Percentiles rank a stretch among this genome's conserved stretches.
These are phyloP conservation scores for Eumerus sabulonum DNA, from an alignment of 2,888 invertebrate species.

Conservation along the genomic window DNA sequence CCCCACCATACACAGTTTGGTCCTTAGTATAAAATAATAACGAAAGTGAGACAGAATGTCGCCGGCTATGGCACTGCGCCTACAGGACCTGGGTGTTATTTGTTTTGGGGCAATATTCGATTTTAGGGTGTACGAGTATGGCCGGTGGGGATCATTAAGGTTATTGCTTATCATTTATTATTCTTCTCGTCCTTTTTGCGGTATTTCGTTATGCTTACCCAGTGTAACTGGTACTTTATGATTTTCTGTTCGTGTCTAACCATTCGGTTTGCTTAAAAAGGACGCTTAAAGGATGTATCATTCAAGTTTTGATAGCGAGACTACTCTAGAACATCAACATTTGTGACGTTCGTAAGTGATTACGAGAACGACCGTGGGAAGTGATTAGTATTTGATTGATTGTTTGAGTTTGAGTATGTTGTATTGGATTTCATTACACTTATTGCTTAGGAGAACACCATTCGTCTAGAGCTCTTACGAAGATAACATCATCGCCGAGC, in stretches of 20 bases:
- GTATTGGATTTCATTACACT: too few species aligned
- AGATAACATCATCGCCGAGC: too few species aligned
- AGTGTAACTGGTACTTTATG: too few species aligned
- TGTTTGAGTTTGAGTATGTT: too few species aligned
- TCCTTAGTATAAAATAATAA: conserved; percentile 51
- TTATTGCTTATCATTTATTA: conserved; percentile 21
- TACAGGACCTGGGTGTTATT: conserved; percentile 27
- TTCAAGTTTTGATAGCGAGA: conserved; percentile 49
- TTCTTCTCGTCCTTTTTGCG: too few species aligned
- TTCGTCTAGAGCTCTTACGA: too few species aligned
- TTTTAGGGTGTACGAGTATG: conserved; percentile 50
- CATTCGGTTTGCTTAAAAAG: neutral
- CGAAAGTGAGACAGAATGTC: conserved; percentile 49
- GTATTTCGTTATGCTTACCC: too few species aligned
- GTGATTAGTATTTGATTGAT: too few species aligned
- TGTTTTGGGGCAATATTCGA: conserved; percentile 46
- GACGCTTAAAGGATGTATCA: conserved; percentile 49
- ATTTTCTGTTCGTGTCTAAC: neutral
- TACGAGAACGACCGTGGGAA: too few species aligned
- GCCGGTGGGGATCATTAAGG: conserved; percentile 58
- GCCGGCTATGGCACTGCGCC: neutral
- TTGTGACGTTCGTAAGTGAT: conserved; percentile 48
- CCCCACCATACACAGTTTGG: conserved; percentile 18
- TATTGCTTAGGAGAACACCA: too few species aligned
- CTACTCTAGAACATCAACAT: conserved; percentile 25